Percentiles rank a stretch among this genome's conserved stretches.
These are phyloP conservation scores for Leucophenga montana DNA, from an alignment of 2,888 invertebrate genomes.

Conservation along the genomic window DNA sequence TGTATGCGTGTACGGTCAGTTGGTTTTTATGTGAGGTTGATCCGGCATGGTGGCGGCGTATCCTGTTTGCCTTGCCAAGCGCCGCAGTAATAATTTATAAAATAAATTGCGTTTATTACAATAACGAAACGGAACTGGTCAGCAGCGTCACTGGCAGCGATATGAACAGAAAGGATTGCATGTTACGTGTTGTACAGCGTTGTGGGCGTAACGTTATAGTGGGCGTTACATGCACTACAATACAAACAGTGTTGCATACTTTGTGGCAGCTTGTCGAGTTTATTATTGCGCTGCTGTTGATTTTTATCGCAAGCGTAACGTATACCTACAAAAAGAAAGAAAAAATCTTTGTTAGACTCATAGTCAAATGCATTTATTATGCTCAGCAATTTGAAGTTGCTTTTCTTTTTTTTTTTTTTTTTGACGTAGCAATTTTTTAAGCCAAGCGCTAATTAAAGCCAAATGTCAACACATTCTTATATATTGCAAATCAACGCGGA, in stretches of 20 bases:
- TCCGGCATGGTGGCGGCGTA: slow-evolving; percentile 45
- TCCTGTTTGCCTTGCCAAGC: slow-evolving; percentile 50
- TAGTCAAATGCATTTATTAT: too few species aligned
- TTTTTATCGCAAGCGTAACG: too few species aligned
- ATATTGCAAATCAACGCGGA: too few species aligned
- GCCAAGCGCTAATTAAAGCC: neutral
- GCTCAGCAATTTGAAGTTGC: neutral
- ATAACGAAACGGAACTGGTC: slow-evolving; percentile 45
- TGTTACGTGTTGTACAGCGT: slow-evolving; percentile 27
- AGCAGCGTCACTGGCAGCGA: slow-evolving; percentile 25
- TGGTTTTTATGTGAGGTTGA: slow-evolving; percentile 7
- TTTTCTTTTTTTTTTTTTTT: neutral
- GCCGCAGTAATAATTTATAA: slow-evolving; percentile 67
- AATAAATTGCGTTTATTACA: slow-evolving; percentile 68
- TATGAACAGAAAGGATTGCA: slow-evolving; percentile 25
- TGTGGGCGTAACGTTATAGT: too few species aligned
- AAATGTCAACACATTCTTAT: too few species aligned
- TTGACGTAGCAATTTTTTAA: too few species aligned
- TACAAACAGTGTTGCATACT: too few species aligned
- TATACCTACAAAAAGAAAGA: neutral
- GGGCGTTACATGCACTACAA: too few species aligned
- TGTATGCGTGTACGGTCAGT: neutral
- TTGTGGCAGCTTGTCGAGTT: too few species aligned
- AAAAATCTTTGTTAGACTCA: too few species aligned
- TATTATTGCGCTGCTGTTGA: too few species aligned